Conservation (phyloP, 2,888 invertebrate species). For the Drosophila parthenogenetica region DNA sequence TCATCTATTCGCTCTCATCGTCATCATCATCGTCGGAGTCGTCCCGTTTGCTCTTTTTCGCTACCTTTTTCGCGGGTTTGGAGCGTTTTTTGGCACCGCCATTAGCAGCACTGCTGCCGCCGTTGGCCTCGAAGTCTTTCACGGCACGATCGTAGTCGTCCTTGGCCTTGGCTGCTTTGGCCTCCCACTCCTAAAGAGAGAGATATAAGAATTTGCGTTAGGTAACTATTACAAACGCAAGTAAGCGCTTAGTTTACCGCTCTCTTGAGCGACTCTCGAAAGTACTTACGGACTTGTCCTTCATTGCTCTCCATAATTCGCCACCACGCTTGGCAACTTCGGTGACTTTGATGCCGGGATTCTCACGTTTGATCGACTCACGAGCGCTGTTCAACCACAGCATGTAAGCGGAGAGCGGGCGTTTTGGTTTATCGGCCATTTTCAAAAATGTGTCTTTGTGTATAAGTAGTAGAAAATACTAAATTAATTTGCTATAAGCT, state of each 20-base stretch:
- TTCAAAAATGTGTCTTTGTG: slow-evolving; percentile 81
- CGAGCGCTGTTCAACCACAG: slow-evolving; percentile 96
- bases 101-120: slow-evolving; percentile 86
- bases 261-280: background rate
- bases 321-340: slow-evolving; percentile 98
- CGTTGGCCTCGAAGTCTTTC: slow-evolving; percentile 94
- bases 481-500: slow-evolving; percentile 62
- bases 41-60: slow-evolving; percentile 87
- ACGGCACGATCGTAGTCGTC: slow-evolving; percentile 95
- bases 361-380: slow-evolving; percentile 94
- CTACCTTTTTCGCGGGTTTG: slow-evolving; percentile 85
- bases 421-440: slow-evolving; percentile 96
- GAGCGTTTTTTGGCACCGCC: slow-evolving; percentile 86
- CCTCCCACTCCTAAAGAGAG: slow-evolving; percentile 92
- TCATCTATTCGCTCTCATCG: slow-evolving; percentile 88
- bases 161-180: slow-evolving; percentile 94
- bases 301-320: slow-evolving; percentile 96
- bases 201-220: slow-evolving; percentile 7
- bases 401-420: slow-evolving; percentile 97
- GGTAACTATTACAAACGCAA: background rate
- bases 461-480: slow-evolving; percentile 52
- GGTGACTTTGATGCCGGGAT: slow-evolving; percentile 95
- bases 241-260: no score
- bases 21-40: slow-evolving; percentile 88
- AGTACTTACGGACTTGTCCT: slow-evolving; percentile 91